Conservation (phyloP, 53 echinoderm and acorn worm species). For the Stichopus horrens region DNA sequence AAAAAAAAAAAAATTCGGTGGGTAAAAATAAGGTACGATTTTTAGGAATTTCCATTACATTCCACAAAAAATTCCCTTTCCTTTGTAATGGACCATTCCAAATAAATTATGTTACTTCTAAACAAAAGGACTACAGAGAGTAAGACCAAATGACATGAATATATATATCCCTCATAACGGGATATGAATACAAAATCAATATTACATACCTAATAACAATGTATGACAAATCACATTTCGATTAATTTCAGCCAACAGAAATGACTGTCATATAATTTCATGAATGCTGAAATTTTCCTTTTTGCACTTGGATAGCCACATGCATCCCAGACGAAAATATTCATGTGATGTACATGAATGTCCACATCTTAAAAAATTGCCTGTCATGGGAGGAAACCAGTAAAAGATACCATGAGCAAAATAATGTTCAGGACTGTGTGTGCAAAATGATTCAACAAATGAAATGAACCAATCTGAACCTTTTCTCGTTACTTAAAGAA, state of each 20-base stretch:
- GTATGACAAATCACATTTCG: constrained; percentile 5
- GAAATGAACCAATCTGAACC: too few species aligned
- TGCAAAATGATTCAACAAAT: not conserved
- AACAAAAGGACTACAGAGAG: constrained; percentile 15
- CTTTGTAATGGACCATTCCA: constrained; percentile 32
- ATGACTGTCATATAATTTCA: not conserved
- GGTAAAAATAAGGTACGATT: constrained; percentile 21
- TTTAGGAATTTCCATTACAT: constrained; percentile 28
- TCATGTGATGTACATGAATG: not conserved
- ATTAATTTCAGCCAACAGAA: not conserved
- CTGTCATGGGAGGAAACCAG: not conserved
- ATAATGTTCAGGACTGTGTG: not conserved
- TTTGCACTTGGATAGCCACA: not conserved
- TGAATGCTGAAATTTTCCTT: not conserved
- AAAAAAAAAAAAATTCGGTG: constrained; percentile 31
- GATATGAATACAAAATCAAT: constrained; percentile 13
- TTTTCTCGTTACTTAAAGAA: too few species aligned
- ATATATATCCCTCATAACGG: not conserved
- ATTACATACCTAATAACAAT: constrained; percentile 29
- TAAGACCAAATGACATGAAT: constrained; percentile 23
- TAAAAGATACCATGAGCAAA: not conserved
- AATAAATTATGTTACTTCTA: constrained; percentile 27
- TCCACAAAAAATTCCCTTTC: not conserved
- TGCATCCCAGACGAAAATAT: not conserved
- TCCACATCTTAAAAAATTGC: not conserved